Evolutionary conservation across 2,797 vertebrate genomes (phyloP).

Genomic region (Vireo griseus): DNA sequence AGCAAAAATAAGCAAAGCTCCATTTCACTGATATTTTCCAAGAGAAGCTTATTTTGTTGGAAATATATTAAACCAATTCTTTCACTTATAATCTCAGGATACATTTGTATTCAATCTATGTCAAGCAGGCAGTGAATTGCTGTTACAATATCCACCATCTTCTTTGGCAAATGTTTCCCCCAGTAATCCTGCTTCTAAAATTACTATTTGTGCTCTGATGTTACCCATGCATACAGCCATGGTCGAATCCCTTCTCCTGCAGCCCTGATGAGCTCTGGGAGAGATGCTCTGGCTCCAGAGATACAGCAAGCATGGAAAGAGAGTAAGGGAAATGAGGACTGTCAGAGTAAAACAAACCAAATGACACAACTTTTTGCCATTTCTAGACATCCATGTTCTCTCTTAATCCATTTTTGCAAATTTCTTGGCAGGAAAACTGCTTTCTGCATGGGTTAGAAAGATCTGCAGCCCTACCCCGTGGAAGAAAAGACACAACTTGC

Average conservation of each 20-base stretch:
- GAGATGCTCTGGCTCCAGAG: neutral
- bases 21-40: neutral
- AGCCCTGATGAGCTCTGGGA: neutral
- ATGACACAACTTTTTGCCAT: neutral
- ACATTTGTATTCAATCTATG: neutral
- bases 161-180: neutral
- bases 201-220: neutral
- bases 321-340: neutral
- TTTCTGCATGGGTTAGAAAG: neutral
- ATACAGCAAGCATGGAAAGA: neutral
- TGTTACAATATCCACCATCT: neutral
- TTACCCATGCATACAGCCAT: neutral
- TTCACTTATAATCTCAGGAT: neutral
- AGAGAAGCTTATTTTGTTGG: neutral
- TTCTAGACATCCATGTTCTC: neutral
- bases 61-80: neutral
- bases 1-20: neutral
- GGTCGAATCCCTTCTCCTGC: neutral
- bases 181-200: neutral
- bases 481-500: neutral
- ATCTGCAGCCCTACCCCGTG: rapidly evolving
- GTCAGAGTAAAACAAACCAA: neutral
- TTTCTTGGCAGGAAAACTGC: neutral
- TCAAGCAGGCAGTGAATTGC: neutral
- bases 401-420: neutral